Base-by-base conservation (phyloP, 2,888 invertebrate species). In the Lacanobia wlatinum region DNA sequence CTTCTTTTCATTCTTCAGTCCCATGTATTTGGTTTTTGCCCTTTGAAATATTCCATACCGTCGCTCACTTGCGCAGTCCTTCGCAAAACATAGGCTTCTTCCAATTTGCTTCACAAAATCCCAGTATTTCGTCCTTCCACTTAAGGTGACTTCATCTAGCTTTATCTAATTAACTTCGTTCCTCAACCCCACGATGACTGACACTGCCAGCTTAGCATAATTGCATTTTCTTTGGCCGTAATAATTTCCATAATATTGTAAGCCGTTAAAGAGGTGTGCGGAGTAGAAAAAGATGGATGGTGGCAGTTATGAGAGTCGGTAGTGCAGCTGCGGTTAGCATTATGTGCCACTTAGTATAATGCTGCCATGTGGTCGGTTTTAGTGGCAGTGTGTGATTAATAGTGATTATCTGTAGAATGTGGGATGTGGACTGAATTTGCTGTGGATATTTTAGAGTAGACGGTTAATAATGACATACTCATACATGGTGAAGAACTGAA, bases 231-330 rank as follows among this genome's bases (percentile, higher is more conserved):
- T 73, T 69, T 56, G 62, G 40, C 69, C 60, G 48, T 56, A 70
- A 71, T 76, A 70, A 82, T 82, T 82, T 70, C 66, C 73, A 69
- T 73, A 73, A 73, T 73, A 69, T 75, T 52, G 62, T 66, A 68
- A 71, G 55, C 70, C 64, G 78, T 70, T 81, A 67, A 79, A 70
- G 66, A 83, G 73, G 70, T 71, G 67, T 59, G 64, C 53, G 66
- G n/a, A 62, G 55, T 74, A 75, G 56, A 79, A 73, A 80, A 73
- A 82, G 80, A 76, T 76, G 67, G 65, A 80, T 73, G 62, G 34
- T 73, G 65, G 64, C 66, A 70, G 68, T 73, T 79, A 79, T 75
- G 60, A 71, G 40, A 40, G 56, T 48, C 23, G 12, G 40, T 46
- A 48, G 56, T 60, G 76, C 62, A 80, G 78, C 76, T 71, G 80